These are phyloP conservation scores for Puffinus mauretanicus DNA, from an alignment of 2,113 vertebrate species.

Conservation along the genomic window DNA sequence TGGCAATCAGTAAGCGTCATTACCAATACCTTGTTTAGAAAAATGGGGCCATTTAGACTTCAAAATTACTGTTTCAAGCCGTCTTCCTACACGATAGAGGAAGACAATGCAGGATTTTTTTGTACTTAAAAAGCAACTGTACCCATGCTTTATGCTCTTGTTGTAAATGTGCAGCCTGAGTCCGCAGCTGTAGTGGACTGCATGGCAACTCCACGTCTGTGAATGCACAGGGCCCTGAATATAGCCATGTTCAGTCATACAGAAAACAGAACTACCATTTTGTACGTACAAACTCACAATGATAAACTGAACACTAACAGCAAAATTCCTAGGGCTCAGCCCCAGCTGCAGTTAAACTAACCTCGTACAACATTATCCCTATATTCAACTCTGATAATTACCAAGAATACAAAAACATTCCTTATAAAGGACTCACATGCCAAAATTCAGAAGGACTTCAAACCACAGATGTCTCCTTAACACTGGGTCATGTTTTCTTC, in stretches of 20 bases:
- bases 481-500: neutral
- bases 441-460: constrained; percentile 16
- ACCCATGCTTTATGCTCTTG: neutral
- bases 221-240: neutral
- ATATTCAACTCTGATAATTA: constrained; percentile 15
- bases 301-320: neutral
- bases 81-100: neutral
- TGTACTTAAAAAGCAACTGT: neutral
- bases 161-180: neutral
- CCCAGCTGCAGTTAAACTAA: constrained; percentile 13
- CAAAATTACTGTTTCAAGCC: neutral
- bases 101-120: neutral
- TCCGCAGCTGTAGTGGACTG: neutral
- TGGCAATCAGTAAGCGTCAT: neutral
- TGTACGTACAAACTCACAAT: neutral
- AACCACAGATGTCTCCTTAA: neutral
- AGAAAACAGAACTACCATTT: neutral
- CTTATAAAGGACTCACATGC: constrained; percentile 8
- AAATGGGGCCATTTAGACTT: neutral
- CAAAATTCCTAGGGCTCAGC: constrained; percentile 26
- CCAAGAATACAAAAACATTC: constrained; percentile 30
- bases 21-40: neutral
- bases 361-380: neutral
- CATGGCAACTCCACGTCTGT: accelerated
- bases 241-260: neutral